Evolutionary conservation across 1,140 invertebrate species (phyloP).

Genomic region (Triops longicaudatus): DNA sequence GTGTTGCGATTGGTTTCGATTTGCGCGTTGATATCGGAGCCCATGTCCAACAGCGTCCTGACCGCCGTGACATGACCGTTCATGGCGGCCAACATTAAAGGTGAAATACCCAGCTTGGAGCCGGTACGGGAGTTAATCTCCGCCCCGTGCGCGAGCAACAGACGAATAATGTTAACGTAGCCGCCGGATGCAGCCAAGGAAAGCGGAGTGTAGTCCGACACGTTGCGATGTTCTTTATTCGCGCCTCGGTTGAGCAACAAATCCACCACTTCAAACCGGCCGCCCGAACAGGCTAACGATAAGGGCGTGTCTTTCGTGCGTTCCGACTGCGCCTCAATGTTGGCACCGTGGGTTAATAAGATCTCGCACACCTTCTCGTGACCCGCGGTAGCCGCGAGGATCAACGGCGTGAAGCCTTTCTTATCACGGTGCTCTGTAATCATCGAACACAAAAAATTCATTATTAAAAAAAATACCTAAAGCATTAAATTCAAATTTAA

Average conservation of each 20-base stretch:
- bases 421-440: constrained; percentile 89
- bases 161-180: constrained; percentile 96
- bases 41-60: constrained; percentile 87
- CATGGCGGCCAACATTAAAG: constrained; percentile 98
- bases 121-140: constrained; percentile 98
- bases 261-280: constrained; percentile 88
- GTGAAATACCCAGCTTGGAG: constrained; percentile 95
- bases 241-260: constrained; percentile 76
- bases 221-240: constrained; percentile 98
- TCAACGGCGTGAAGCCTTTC: constrained; percentile 96
- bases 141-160: constrained; percentile 76
- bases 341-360: constrained; percentile 80
- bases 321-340: constrained; percentile 97
- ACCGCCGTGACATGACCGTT: constrained; percentile 94
- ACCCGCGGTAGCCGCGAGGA: constrained; percentile 92
- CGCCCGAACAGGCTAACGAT: constrained; percentile 93
- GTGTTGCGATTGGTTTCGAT: constrained; percentile 99
- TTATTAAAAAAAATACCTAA: neutral
- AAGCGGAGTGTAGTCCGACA: constrained; percentile 97
- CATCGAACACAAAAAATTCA: neutral
- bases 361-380: constrained; percentile 92
- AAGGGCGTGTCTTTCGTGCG: constrained; percentile 97
- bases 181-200: constrained; percentile 95
- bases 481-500: neutral
- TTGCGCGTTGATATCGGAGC: constrained; percentile 98